A percentile compares a stretch with the other conserved stretches of the same genome.
Conservation (phyloP, 2,113 vertebrate genomes). For the Gavia stellata region DNA sequence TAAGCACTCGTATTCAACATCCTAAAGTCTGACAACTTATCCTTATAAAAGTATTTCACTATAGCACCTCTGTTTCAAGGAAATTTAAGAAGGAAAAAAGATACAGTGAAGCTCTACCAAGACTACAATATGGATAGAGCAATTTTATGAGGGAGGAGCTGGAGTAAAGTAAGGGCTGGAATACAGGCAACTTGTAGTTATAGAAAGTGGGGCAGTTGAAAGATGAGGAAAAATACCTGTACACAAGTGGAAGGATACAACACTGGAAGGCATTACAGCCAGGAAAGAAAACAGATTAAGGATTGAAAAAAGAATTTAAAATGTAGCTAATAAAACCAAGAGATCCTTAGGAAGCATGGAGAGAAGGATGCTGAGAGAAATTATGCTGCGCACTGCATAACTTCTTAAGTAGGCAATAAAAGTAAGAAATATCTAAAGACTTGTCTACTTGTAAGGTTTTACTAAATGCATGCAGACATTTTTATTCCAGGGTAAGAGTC, state of each 20-base stretch:
- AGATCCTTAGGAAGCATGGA: neutral
- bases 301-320: neutral
- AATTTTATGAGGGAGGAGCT: neutral
- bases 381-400: neutral
- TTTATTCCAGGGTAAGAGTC: neutral
- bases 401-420: neutral
- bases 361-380: neutral
- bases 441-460: neutral
- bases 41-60: neutral
- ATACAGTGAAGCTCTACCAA: neutral
- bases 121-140: neutral
- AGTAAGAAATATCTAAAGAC: neutral
- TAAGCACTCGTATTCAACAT: neutral
- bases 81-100: neutral
- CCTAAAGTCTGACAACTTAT: neutral
- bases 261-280: neutral
- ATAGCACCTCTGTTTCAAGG: neutral
- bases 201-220: neutral
- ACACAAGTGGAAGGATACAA: fast-evolving
- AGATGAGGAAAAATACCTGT: neutral
- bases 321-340: neutral
- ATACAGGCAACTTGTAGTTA: neutral
- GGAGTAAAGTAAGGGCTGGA: neutral
- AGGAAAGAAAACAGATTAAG: neutral
- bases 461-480: neutral